Evolutionary conservation across 1,140 invertebrate genomes (phyloP).

Genomic region (Drosophila kurseongensis): DNA sequence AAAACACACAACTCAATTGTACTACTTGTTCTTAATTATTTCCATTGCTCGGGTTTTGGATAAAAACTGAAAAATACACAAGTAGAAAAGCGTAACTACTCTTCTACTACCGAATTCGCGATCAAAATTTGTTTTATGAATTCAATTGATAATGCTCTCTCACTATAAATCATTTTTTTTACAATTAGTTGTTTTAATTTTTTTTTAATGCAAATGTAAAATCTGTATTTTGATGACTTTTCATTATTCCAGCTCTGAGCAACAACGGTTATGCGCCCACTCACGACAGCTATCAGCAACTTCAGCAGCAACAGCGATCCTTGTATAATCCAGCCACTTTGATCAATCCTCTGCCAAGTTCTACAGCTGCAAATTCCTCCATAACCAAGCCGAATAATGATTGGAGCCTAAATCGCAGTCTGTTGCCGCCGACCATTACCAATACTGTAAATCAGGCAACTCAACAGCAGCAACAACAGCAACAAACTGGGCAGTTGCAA

Average conservation of each 20-base stretch:
- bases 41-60: too few species aligned
- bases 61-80: too few species aligned
- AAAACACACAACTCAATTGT: too few species aligned
- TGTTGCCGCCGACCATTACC: conserved; percentile 55
- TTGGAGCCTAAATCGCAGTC: conserved; percentile 61
- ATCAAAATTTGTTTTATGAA: too few species aligned
- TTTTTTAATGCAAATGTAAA: too few species aligned
- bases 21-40: too few species aligned
- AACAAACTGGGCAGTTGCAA: conserved; percentile 40
- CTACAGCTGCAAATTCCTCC: conserved; percentile 15
- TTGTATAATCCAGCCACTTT: conserved; percentile 66
- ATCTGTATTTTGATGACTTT: too few species aligned
- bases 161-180: too few species aligned
- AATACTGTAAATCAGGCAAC: conserved; percentile 16
- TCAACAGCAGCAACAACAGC: conserved; percentile 32
- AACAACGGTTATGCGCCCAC: conserved; percentile 51
- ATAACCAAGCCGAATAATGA: conserved; percentile 54
- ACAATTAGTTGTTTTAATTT: too few species aligned
- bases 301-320: conserved; percentile 51
- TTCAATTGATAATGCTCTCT: too few species aligned
- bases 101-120: too few species aligned
- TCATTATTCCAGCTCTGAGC: conserved; percentile 29
- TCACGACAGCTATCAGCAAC: conserved; percentile 55
- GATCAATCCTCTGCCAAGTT: conserved; percentile 58
- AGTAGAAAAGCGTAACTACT: too few species aligned